Percentiles rank a stretch among this genome's conserved stretches.
Conservation (phyloP, 2,797 vertebrate species). For the Diglossa cyanea region DNA sequence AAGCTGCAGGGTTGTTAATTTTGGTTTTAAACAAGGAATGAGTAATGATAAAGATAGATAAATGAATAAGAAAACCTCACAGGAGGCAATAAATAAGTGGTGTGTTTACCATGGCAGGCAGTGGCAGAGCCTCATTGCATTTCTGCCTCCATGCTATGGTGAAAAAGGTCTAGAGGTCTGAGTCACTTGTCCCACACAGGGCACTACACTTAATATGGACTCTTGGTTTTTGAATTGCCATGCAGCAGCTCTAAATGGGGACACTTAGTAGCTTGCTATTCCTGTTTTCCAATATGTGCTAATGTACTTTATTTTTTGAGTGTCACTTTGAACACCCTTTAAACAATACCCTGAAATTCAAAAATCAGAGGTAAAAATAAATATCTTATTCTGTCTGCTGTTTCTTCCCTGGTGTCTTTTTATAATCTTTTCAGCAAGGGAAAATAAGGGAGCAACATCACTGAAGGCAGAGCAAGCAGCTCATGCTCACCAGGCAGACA, state of each 20-base stretch:
- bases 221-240: neutral
- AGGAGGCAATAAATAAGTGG: neutral
- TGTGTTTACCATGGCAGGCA: neutral
- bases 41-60: neutral
- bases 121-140: neutral
- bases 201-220: neutral
- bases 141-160: neutral
- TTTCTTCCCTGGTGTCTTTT: neutral
- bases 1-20: neutral
- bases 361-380: neutral
- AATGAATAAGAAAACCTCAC: neutral
- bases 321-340: neutral
- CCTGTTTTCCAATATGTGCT: neutral
- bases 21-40: neutral
- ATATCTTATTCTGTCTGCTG: neutral
- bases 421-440: neutral
- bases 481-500: neutral
- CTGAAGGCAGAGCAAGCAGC: neutral
- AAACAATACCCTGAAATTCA: neutral
- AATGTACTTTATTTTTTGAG: neutral
- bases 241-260: neutral
- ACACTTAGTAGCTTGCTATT: neutral
- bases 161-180: neutral
- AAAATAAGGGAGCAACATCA: neutral
- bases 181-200: neutral